Evolutionary conservation across 2,113 vertebrate species (phyloP), one percentile per base, ranked within the genome.

Genomic region (Carlito syrichta): DNA sequence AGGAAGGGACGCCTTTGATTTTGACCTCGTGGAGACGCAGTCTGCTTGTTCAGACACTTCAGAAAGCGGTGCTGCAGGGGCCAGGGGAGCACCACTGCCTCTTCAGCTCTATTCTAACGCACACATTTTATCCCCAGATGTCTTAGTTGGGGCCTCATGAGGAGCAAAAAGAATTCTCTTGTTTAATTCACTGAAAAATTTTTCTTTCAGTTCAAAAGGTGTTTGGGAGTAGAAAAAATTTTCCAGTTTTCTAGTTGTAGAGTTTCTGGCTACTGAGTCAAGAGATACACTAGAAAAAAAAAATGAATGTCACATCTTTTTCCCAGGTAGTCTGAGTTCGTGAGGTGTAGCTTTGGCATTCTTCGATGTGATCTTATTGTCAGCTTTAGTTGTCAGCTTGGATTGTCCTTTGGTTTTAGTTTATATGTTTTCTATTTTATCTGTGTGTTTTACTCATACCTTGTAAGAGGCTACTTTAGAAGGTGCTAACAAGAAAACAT

Each of bases 1-100:
- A 6, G 99, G 99, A 86, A 99, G 99, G 48, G 99, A 99, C 1
- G 99, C 99, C 82, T 99, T 99, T 0, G 99, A 99, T 30, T 99
- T 99, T 0, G 99, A 99, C 97, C 98, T 99, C 2, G 98, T 99
- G 98, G 99, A 99, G 60, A 98, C 99, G 0, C 99, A 99, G 91
- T 99, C 99, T 0, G 99, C 99, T 25, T 99, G 99, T 96, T 99
- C 99, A 0, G 99, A 99, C 97, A 98, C 99, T 62, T 99, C 99
- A 0, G 99, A 99, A 98, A 99, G 99, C 69, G 99, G 99, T 1
- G 94, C 86, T 6, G 98, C 99, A 0, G 99, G 0, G 98, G 98
- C 83, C 99, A 99, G 52, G 93, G 98, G 71, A 97, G 98, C 48
- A 99, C 99, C 0, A 98, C n/a, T n/a, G n/a, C n/a, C n/a, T n/a